Base-by-base conservation (phyloP, 1,140 invertebrate species). In the Condylostylus longicornis region DNA sequence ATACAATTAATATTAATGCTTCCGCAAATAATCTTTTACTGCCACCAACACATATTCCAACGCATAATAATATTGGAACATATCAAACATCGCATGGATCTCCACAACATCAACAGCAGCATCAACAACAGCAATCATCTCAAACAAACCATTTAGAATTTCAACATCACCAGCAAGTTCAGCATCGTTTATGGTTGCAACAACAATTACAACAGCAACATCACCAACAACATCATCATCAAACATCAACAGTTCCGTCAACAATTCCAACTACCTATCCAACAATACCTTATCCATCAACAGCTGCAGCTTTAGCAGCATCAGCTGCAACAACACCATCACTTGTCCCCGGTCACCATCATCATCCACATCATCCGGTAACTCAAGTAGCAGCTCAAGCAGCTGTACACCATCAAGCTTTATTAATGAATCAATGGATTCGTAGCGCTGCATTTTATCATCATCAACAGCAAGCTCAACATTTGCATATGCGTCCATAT, bases 351-450 rank as follows among this genome's bases (percentile, higher is more conserved):
- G n/a, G n/a, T n/a, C n/a, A n/a, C n/a, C n/a, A n/a, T n/a, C 17
- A 13, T 10, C 29, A 32, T 10, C 10, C 7, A 14, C 19, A 32
- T 21, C 28, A 18, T 17, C 29, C 29, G 15, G n/a, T n/a, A n/a
- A n/a, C n/a, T n/a, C n/a, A n/a, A n/a, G n/a, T n/a, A n/a, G 43
- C 51, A 1, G 49, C 48, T 32, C 54, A 42, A 53, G 61, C 8
- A 58, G 54, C 0, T 65, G 60, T 44, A 58, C 67, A 47, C 19
- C 70, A 74, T 41, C 70, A 71, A 18, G 61, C 71, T 0, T 59
- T 74, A 27, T 57, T 79, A 9, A 65, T 80, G 32, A 77, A 78
- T 44, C 77, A 79, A 42, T 81, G 76, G 75, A 64, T 82, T 21
- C 65, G 77, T 44, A 77, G 71, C 39, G 76, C 75, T 0, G 75